Percentiles rank a stretch among this genome's conserved stretches.
Conservation (phyloP, 2,888 invertebrate genomes). For the Drosophila eohydei region DNA sequence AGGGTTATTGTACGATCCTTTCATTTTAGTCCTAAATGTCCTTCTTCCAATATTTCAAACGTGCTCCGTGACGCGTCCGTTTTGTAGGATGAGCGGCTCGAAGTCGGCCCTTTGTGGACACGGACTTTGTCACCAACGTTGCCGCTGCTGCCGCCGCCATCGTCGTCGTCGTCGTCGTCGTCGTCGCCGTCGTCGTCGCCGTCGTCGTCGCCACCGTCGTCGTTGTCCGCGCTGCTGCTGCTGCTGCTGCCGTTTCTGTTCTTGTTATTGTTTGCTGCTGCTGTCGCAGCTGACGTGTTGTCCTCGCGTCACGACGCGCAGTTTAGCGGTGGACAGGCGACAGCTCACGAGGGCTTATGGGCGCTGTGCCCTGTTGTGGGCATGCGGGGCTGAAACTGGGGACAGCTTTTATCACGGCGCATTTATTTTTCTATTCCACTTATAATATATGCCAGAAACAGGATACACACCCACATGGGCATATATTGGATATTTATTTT, state of each 20-base stretch:
- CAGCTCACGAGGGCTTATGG: conserved; percentile 51
- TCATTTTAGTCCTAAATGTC: conserved; percentile 80
- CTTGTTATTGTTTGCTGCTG: conserved; percentile 62
- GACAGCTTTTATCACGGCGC: conserved; percentile 80
- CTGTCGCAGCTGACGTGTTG: conserved; percentile 79
- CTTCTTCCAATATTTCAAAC: conserved; percentile 83
- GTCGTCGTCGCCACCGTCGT: conserved; percentile 12
- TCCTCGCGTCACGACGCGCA: conserved; percentile 68
- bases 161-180: not conserved
- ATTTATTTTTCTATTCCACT: conserved; percentile 83
- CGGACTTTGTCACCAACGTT: conserved; percentile 63
- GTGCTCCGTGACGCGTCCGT: conserved; percentile 79
- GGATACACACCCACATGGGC: conserved; percentile 79
- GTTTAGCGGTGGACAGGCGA: conserved; percentile 66
- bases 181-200: not conserved
- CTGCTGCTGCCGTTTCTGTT: conserved; percentile 37
- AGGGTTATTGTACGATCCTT: conserved; percentile 80
- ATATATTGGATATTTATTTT: conserved; percentile 82
- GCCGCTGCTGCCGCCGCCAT: not conserved
- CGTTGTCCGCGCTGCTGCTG: conserved; percentile 23
- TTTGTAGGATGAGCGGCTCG: conserved; percentile 73
- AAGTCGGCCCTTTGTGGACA: conserved; percentile 68
- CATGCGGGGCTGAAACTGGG: conserved; percentile 43
- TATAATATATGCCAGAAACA: conserved; percentile 84
- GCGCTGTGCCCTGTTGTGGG: conserved; percentile 31